phyloP scores from a whole-genome alignment of 2,797 vertebrate genomes.

The Acanthornis magna region DNA sequence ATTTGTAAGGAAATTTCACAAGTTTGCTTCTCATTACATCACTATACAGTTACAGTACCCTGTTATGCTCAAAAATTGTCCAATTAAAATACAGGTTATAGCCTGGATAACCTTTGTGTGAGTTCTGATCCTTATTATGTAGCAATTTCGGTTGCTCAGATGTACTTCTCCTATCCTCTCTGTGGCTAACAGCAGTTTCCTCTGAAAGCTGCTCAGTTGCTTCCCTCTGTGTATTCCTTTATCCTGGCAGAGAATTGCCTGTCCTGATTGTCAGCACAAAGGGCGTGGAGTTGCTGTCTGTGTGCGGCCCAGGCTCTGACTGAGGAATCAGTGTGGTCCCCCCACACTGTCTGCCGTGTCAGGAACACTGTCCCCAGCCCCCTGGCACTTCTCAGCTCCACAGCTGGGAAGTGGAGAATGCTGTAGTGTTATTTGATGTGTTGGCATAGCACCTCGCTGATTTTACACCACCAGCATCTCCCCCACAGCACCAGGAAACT shows the following conservation, averaged over 20 bases:
- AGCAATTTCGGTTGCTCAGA: neutral
- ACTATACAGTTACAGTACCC: neutral
- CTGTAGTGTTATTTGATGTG: rapidly evolving
- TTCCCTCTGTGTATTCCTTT: neutral
- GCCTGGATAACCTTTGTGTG: neutral
- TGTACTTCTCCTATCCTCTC: neutral
- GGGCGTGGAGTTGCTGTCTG: rapidly evolving
- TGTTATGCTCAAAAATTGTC: neutral
- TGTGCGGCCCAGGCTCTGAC: rapidly evolving
- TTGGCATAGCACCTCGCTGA: neutral
- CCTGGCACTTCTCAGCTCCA: neutral
- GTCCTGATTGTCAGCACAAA: neutral
- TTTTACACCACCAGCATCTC: neutral
- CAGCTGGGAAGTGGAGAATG: rapidly evolving
- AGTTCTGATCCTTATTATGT: neutral
- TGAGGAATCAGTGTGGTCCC: neutral
- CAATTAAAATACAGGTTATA: neutral
- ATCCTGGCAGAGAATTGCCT: neutral
- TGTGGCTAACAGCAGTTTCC: neutral
- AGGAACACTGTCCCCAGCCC: neutral
- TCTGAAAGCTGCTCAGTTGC: neutral
- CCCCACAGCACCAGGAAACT: neutral
- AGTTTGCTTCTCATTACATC: neutral
- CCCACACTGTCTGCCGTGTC: rapidly evolving
- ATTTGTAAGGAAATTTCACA: neutral